A percentile compares a stretch with the other conserved stretches of the same genome.
phyloP scores from a whole-genome alignment of 2,888 invertebrate species.

The Drosophila monieri region DNA sequence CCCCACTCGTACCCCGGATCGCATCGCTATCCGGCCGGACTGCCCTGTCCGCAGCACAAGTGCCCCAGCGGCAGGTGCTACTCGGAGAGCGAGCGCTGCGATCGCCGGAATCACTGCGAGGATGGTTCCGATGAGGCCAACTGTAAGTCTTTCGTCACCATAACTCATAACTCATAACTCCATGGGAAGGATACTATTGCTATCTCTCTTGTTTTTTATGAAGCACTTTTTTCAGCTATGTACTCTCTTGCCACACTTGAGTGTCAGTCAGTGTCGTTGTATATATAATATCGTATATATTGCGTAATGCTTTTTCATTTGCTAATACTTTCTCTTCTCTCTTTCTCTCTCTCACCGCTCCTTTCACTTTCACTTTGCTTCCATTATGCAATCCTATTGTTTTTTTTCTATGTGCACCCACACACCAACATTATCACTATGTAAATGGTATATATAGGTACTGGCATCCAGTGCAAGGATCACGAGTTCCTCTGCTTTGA shows the following conservation, averaged over 20 bases:
- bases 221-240: constrained; percentile 12
- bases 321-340: constrained; percentile 38
- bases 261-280: background rate
- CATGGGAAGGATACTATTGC: background rate
- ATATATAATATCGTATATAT: too few relatives aligned
- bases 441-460: constrained; percentile 61
- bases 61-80: constrained; percentile 85
- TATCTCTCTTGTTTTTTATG: background rate
- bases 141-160: constrained; percentile 83
- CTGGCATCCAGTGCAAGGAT: constrained; percentile 85
- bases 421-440: background rate
- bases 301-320: constrained; percentile 30
- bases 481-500: constrained; percentile 90
- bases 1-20: constrained; percentile 19
- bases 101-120: constrained; percentile 85
- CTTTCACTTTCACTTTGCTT: constrained; percentile 24
- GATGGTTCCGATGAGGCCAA: constrained; percentile 86
- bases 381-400: constrained; percentile 6
- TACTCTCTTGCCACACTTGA: background rate
- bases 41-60: constrained; percentile 84
- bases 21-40: constrained; percentile 41
- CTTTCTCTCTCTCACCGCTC: constrained; percentile 10
- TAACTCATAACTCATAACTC: background rate
- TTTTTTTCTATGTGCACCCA: background rate
- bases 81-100: constrained; percentile 85